Base-by-base conservation (phyloP, 2,888 invertebrate species). In the Beris chalybata region DNA sequence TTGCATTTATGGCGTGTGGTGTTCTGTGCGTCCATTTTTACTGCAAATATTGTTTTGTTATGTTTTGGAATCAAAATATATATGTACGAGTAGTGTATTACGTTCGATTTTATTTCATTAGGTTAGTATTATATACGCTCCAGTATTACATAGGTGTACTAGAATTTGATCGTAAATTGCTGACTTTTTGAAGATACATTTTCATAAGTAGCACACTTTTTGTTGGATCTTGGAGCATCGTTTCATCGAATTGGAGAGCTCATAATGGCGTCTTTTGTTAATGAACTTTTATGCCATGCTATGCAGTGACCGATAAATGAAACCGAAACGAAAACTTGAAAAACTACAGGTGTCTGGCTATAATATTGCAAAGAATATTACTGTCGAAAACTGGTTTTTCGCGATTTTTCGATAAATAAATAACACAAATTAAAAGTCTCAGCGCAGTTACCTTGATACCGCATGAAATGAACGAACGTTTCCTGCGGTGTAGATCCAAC, bases 21-120 rank as follows among this genome's bases (percentile, higher is more conserved):
- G 50, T 44, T 38, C 45, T 61, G 50, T 15, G 9, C 32, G 15
- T 45, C 31, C 38, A 61, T 32, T 61, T 38, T 50, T n/a, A 50
- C 50, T 61, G 50, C 50, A 50, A 61, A 61, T n/a, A 61, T 12
- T 32, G 38, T 22, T n/a, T 61, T 52, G 22, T 50, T 50, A 50
- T 30, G 52, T 22, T 61, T 61, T 50, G 30, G 45, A 50, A 15
- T 22, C 22, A 22, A 22, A 22, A 22, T 22, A 22, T 22, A 22
- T 22, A 3, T 22, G 22, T 32, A 61, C 22, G 61, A 52, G 31
- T 50, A 11, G 38, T 15, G 47, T 58, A 47, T 32, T 7, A 29
- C 45, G 50, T 52, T 61, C 13, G 50, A 61, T 43, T 50, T 61
- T 50, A 61, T 43, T 50, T 61, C 50, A 61, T 61, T 61, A 43